Evolutionary conservation across 2,113 vertebrate species (phyloP).

Genomic region (Podarcis raffonei): DNA sequence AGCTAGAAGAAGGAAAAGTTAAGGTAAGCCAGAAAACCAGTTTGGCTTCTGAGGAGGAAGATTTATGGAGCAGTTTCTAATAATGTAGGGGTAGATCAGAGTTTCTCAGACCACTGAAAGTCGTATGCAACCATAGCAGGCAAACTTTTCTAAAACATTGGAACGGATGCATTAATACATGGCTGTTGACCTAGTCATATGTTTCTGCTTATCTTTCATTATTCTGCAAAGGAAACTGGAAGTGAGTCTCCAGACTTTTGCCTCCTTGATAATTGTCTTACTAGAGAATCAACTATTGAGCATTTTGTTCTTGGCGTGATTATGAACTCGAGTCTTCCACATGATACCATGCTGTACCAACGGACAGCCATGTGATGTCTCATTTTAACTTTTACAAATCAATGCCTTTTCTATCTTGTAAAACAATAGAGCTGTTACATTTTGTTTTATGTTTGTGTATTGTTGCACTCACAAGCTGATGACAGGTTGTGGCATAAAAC

Average conservation of each 20-base stretch:
- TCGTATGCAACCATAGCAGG: neutral
- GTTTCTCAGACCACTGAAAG: neutral
- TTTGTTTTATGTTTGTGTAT: neutral
- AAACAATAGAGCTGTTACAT: neutral
- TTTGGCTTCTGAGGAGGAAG: neutral
- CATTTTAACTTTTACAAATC: neutral
- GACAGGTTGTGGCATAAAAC: neutral
- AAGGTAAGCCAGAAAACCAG: constrained; percentile 78
- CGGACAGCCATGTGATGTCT: neutral
- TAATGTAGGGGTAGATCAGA: neutral
- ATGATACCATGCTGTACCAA: accelerated
- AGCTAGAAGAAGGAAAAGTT: constrained; percentile 94
- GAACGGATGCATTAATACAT: accelerated
- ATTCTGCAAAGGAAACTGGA: neutral
- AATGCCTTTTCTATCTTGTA: neutral
- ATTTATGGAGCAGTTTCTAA: neutral
- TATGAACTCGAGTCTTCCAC: neutral
- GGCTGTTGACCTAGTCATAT: neutral
- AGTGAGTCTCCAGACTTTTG: neutral
- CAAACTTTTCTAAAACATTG: neutral
- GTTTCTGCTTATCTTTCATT: constrained; percentile 2
- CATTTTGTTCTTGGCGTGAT: neutral
- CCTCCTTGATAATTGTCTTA: neutral
- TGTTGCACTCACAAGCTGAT: neutral
- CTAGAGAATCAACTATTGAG: neutral